Evolutionary conservation across 2,797 vertebrate species (phyloP), one percentile per base, ranked within the genome.

Genomic region (Argyrosomus regius): DNA sequence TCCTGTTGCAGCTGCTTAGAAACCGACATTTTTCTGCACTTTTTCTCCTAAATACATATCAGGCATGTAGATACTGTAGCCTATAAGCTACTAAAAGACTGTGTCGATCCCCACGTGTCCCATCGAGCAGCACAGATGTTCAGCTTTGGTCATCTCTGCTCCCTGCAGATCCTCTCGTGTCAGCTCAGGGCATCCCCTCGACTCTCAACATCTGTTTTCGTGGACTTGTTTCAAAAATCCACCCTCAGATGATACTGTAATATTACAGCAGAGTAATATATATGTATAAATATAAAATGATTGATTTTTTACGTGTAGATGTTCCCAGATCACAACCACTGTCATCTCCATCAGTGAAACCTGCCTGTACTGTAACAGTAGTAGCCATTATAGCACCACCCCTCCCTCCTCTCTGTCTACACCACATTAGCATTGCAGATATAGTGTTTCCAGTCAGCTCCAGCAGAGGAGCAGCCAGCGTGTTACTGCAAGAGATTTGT

Each of bases 371-470:
- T 20, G 7, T 26, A 50, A 65, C 20, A 49, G 12, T 48, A 64
- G 35, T 17, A 7, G 52, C 50, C 20, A 28, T 59, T 17, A 41
- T 1, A 28, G 11, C 1, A 26, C 57, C 22, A 8, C 56, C 54
- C 31, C 39, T 31, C 53, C 48, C 46, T 50, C 6, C 26, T 14
- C 16, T n/a, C 7, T 45, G 1, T 28, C 28, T 52, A 5, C 9
- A 13, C 24, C n/a, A 28, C 74, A 67, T 75, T 31, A 68, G 46
- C 58, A 52, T 53, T 65, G 65, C 70, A 82, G 58, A 62, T 59
- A 10, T 12, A 35, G 17, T 2, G 53, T 59, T 50, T 77, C 52
- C 49, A 22, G 54, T 60, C 61, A 50, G 70, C 71, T 66, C 12
- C 24, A 71, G 31, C 75, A n/a, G 66, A n/a, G 16, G 43, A 41